Conservation (phyloP, 2,888 invertebrate genomes). For the Lasioglossum lativentre region DNA sequence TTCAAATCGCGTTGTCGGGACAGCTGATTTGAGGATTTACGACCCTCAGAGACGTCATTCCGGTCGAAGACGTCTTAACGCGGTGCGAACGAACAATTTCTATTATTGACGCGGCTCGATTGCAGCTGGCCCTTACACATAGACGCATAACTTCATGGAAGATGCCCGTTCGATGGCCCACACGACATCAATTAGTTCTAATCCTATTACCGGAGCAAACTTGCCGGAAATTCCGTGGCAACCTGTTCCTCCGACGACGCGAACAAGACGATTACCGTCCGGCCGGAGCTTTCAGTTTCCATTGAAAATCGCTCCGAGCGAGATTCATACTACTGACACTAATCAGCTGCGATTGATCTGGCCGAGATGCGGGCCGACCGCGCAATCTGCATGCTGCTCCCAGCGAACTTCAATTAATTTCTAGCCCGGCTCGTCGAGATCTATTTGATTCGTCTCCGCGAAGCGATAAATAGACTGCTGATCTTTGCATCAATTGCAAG, state of each 20-base stretch:
- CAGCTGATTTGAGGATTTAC: too few species aligned
- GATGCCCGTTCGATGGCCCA: background rate
- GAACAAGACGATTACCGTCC: background rate
- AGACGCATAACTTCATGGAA: background rate
- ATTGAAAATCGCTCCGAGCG: background rate
- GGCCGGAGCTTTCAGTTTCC: background rate
- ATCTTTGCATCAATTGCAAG: background rate
- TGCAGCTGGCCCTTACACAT: background rate
- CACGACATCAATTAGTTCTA: conserved; percentile 3
- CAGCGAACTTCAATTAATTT: background rate
- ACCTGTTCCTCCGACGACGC: background rate
- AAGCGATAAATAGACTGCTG: background rate
- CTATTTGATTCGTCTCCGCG: background rate
- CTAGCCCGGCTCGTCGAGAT: background rate
- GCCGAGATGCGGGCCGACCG: background rate
- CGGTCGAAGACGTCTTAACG: too few species aligned
- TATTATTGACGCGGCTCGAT: background rate
- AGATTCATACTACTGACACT: background rate
- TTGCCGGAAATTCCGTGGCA: background rate
- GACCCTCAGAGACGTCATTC: too few species aligned
- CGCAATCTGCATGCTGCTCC: background rate
- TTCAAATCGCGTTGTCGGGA: too few species aligned
- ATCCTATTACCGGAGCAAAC: conserved; percentile 5
- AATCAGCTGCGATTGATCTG: conserved; percentile 8
- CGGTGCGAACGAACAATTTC: too few species aligned